Evolutionary conservation across 2,797 vertebrate genomes (phyloP).

Genomic region (Lepilemur septentrionalis): DNA sequence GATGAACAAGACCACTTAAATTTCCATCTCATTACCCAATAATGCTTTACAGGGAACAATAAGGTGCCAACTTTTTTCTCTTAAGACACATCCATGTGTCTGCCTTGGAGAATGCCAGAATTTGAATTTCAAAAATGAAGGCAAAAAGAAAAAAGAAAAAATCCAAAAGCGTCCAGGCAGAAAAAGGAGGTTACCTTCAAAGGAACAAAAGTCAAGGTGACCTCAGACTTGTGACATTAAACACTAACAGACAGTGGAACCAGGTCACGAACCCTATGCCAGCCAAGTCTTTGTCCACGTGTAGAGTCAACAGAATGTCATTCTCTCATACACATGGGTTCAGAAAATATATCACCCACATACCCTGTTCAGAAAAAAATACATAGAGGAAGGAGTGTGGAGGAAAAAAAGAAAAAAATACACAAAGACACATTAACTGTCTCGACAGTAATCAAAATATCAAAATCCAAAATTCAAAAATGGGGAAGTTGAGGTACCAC

Average conservation of each 20-base stretch:
- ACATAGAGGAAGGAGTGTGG: neutral
- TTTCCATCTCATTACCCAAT: neutral
- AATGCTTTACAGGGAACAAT: neutral
- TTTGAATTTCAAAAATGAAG: conserved; percentile 49
- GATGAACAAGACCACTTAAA: neutral
- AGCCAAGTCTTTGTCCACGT: neutral
- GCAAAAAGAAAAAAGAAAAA: neutral
- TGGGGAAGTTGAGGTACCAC: neutral
- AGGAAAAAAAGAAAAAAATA: neutral
- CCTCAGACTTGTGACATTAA: neutral
- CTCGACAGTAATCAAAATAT: conserved; percentile 23
- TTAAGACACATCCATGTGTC: neutral
- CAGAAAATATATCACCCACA: neutral
- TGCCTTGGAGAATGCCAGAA: conserved; percentile 45
- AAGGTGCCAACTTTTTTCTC: neutral
- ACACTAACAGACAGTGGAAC: neutral
- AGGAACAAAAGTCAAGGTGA: conserved; percentile 40
- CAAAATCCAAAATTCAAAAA: conserved; percentile 33
- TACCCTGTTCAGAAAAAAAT: neutral
- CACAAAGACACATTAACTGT: neutral
- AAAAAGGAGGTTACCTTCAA: conserved; percentile 37
- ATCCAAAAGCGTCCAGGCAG: conserved; percentile 19
- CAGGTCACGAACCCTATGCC: neutral
- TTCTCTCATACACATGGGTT: neutral
- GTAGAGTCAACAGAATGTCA: neutral